phyloP scores from a whole-genome alignment of 2,113 vertebrate genomes.

The Todiramphus saurophagus region DNA sequence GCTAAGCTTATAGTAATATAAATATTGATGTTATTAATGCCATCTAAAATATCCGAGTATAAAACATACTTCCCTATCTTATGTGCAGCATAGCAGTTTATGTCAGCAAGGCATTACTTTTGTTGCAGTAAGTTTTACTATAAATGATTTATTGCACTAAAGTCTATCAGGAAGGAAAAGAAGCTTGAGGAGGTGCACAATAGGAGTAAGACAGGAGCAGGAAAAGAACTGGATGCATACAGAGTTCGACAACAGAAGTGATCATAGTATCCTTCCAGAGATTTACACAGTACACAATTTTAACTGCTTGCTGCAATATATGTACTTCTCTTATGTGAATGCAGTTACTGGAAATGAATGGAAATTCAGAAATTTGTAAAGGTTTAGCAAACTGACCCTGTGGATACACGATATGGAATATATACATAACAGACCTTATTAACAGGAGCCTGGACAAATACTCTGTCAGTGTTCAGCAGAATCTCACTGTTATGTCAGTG shows the following conservation, averaged over 20 bases:
- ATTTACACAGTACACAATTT: not conserved
- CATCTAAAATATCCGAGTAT: not conserved
- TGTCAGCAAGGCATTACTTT: not conserved
- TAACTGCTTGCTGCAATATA: not conserved
- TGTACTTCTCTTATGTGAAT: not conserved
- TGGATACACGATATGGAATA: not conserved
- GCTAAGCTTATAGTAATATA: conserved; percentile 36
- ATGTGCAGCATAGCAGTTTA: not conserved
- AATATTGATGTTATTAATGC: conserved; percentile 45
- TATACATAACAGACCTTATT: not conserved
- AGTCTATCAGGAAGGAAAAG: not conserved
- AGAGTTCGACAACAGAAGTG: not conserved
- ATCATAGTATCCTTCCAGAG: not conserved
- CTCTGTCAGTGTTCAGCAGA: not conserved
- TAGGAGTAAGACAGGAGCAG: not conserved
- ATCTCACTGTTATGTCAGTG: not conserved
- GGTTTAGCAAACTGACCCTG: not conserved
- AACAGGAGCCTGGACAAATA: not conserved
- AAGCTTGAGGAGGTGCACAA: not conserved
- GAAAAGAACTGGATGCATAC: rapidly evolving
- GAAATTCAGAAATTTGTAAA: not conserved
- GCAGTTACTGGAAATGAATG: not conserved
- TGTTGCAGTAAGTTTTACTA: not conserved
- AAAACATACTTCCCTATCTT: not conserved
- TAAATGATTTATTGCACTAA: not conserved